Evolutionary conservation across 64 coral and sea anemone species (phyloP).

Genomic region (Platygyra sinensis): DNA sequence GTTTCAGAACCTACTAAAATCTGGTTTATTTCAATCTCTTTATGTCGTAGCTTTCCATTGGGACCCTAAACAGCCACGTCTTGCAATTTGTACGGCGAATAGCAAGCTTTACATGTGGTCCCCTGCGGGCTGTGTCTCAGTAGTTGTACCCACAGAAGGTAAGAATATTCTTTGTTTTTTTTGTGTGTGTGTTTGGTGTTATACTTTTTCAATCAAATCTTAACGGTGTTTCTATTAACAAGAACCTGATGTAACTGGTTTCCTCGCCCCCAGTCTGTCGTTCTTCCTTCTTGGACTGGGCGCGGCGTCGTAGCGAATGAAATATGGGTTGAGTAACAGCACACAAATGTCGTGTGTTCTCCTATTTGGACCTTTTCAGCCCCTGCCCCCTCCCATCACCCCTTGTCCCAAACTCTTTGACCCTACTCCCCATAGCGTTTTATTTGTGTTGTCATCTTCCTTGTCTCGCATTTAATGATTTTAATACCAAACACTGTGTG

Average conservation of each 20-base stretch:
- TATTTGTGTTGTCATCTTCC: background rate
- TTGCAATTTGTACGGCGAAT: conserved; percentile 84
- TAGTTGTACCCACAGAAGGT: conserved; percentile 93
- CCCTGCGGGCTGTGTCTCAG: conserved; percentile 92
- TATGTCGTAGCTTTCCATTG: conserved; percentile 67
- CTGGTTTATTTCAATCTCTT: background rate
- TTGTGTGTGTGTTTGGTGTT: background rate
- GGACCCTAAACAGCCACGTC: conserved; percentile 86
- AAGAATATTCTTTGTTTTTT: background rate
- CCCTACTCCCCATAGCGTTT: too few relatives aligned
- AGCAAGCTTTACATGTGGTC: conserved; percentile 98
- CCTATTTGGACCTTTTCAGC: too few relatives aligned
- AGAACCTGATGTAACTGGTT: background rate
- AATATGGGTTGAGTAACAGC: too few relatives aligned
- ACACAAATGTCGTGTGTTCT: too few relatives aligned
- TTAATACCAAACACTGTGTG: background rate
- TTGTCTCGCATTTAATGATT: background rate
- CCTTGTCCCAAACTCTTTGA: too few relatives aligned
- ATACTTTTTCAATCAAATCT: background rate
- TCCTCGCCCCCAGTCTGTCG: too few relatives aligned
- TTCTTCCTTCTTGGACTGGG: too few relatives aligned
- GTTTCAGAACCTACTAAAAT: too few relatives aligned
- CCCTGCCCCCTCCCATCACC: too few relatives aligned
- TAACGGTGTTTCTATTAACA: background rate
- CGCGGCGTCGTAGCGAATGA: too few relatives aligned